phyloP scores from a whole-genome alignment of 2,113 vertebrate genomes.

The Proterorhinus semilunaris region DNA sequence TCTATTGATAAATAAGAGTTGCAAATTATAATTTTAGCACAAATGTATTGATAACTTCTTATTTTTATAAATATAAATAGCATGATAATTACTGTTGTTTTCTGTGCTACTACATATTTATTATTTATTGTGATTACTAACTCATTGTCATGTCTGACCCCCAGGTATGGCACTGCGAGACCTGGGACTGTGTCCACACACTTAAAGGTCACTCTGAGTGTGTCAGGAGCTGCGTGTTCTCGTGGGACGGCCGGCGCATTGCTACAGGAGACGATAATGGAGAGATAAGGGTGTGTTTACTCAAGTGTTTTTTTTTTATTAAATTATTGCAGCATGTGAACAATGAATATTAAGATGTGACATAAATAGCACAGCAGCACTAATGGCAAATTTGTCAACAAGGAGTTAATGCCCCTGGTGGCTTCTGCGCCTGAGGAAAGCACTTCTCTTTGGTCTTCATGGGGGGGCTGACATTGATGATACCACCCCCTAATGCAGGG shows the following conservation, averaged over 20 bases:
- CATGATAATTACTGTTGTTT: not conserved
- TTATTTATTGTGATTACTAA: not conserved
- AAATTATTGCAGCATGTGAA: not conserved
- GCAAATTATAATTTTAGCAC: too few species aligned
- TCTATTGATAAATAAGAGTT: too few species aligned
- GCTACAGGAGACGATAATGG: constrained; percentile 95
- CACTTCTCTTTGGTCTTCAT: too few species aligned
- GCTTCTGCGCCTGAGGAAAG: not conserved
- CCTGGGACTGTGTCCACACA: constrained; percentile 70
- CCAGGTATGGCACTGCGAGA: constrained; percentile 88
- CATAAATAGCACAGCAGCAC: not conserved
- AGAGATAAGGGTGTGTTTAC: constrained; percentile 85
- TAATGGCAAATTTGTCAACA: not conserved
- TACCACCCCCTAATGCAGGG: too few species aligned
- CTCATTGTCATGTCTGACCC: constrained; percentile 8
- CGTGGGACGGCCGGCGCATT: constrained; percentile 76
- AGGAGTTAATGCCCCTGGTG: constrained; percentile 56
- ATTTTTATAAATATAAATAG: not conserved
- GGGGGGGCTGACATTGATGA: too few species aligned
- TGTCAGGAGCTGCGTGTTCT: constrained; percentile 90
- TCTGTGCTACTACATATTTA: not conserved
- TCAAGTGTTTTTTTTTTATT: not conserved
- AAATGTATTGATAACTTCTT: not conserved
- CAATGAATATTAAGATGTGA: not conserved
- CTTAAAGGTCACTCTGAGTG: constrained; percentile 87